Evolutionary conservation across 2,888 invertebrate genomes (phyloP), one percentile per base, ranked within the genome.

Genomic region (Leucoptera coffeella): DNA sequence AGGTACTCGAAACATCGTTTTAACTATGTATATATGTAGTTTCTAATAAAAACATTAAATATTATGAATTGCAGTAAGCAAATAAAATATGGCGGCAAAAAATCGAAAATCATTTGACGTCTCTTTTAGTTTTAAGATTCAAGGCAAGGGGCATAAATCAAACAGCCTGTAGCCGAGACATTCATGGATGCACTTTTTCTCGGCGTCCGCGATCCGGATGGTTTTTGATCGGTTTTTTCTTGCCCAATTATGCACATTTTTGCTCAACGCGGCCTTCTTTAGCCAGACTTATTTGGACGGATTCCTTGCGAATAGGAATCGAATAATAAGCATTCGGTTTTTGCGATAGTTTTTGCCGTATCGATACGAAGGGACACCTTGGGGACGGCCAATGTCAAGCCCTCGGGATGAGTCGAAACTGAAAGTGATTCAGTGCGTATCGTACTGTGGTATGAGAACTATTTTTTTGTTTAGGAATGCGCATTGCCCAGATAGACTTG

Each of bases 161-260:
- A n/a, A n/a, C n/a, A n/a, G n/a, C n/a, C n/a, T n/a, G n/a, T n/a
- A n/a, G n/a, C n/a, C n/a, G n/a, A n/a, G n/a, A n/a, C 56, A 64
- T 64, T 57, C 62, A 52, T 42, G 32, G 29, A 39, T 55, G 64
- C 60, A 64, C 65, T 69, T 69, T 69, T 67, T 67, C 62, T 52
- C 48, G 58, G 53, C 60, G 54, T 64, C 57, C 59, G 53, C 57
- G 62, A 61, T 58, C 62, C 57, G 59, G n/a, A n/a, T n/a, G 43
- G 43, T 64, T 69, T 67, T 67, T 62, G 57, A 59, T 45, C 43
- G 43, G 50, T 60, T 69, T 67, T 69, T 67, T 67, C 57, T 43
- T 41, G 23, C 44, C 58, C 69, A 65, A 69, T 69, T 69, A 67
- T 69, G 69, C 60, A 65, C 69, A 69, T 69, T 67, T 69, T 65